Evolutionary conservation across 2,888 invertebrate species (phyloP), one percentile per base, ranked within the genome.

Genomic region (Acanthosepion lycidas): DNA sequence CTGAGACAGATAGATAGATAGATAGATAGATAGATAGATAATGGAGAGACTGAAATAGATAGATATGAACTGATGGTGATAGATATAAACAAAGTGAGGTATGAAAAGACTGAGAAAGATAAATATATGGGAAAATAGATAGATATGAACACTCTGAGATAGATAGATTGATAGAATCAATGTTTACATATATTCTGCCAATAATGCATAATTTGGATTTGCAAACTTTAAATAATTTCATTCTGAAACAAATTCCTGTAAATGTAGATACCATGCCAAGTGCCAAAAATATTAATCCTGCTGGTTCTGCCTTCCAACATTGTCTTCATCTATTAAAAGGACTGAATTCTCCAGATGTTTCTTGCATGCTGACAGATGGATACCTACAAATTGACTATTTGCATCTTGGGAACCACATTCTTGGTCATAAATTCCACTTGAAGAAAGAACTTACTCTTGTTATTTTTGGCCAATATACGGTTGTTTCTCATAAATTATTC

Each of bases 311-410:
- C 5, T n/a, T 33, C 12, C n/a, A n/a, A 78, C 12, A 12, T 33
- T n/a, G 78, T 78, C n/a, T n/a, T n/a, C 23, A 23, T 64, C 78
- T 78, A 78, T 78, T n/a, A 78, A 78, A 78, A 78, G 78, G n/a
- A n/a, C n/a, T 33, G n/a, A 78, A 78, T n/a, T 78, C 78, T 78
- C 78, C 78, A 78, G 78, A 78, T 78, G 78, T 78, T 78, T 78
- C 78, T n/a, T 18, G 78, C n/a, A 12, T 78, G 78, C n/a, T 78
- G 78, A 78, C 78, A 5, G 78, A 78, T 23, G 33, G 78, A 78
- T 78, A 78, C n/a, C 5, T 33, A 78, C 78, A n/a, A 78, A 12
- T 78, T 33, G n/a, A 78, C n/a, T 78, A n/a, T 78, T 78, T n/a
- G 78, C n/a, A 78, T 78, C 78, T 78, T n/a, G 78, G 78, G 78